Percentiles rank a stretch among this genome's conserved stretches.
These are phyloP conservation scores for Bombus polaris DNA, from an alignment of 1,140 invertebrate species.

Conservation along the genomic window DNA sequence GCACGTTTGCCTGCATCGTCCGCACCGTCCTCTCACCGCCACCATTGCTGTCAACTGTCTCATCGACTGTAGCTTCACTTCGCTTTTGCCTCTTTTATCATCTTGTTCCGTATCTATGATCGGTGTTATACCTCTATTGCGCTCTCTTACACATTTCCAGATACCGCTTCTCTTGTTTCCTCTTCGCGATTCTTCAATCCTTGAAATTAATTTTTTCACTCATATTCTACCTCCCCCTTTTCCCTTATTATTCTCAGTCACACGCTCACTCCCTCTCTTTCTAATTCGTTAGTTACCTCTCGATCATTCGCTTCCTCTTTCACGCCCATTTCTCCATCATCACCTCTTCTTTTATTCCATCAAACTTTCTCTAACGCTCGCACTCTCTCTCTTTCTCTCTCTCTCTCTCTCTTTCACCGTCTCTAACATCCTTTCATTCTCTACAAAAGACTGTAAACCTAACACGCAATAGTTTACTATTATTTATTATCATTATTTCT, in stretches of 20 bases:
- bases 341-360: not conserved
- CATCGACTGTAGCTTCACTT: not conserved
- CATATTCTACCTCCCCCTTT: not conserved
- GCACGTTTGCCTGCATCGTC: conserved; percentile 61
- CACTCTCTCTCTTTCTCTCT: conserved; percentile 3
- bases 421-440: conserved; percentile 64
- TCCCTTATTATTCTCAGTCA: conserved; percentile 19
- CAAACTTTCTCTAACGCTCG: not conserved
- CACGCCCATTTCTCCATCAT: conserved; percentile 11
- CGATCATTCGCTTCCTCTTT: conserved; percentile 9
- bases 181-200: not conserved
- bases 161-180: not conserved
- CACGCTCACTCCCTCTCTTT: not conserved
- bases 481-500: conserved; percentile 77
- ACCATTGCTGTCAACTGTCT: not conserved
- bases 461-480: conserved; percentile 75
- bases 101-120: not conserved
- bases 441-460: conserved; percentile 73
- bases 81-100: not conserved
- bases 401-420: not conserved
- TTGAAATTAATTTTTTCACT: not conserved
- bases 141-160: conserved; percentile 7
- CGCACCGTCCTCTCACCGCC: not conserved
- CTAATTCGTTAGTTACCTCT: not conserved
- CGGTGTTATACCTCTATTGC: not conserved